These are phyloP conservation scores for Ladona fulva DNA, from an alignment of 1,140 invertebrate species.

Conservation along the genomic window DNA sequence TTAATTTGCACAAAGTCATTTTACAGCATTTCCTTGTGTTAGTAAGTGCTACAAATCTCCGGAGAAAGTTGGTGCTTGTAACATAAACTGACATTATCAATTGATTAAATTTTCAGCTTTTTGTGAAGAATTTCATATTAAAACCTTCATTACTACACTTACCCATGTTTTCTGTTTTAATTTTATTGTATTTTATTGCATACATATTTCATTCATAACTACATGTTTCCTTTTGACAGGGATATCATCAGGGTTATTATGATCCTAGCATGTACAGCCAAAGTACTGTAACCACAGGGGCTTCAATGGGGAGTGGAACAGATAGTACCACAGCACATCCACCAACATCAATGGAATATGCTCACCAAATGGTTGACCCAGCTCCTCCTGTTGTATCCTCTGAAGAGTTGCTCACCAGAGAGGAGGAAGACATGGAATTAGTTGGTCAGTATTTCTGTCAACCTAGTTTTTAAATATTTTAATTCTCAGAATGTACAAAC, in stretches of 20 bases:
- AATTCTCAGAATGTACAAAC: too few species aligned
- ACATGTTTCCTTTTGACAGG: background rate
- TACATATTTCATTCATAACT: background rate
- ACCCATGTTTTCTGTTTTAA: too few species aligned
- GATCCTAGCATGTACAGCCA: conserved; percentile 27
- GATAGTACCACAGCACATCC: conserved; percentile 29
- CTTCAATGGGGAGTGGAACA: conserved; percentile 40
- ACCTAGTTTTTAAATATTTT: too few species aligned
- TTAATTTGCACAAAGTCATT: too few species aligned
- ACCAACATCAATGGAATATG: conserved; percentile 30
- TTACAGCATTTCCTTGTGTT: too few species aligned
- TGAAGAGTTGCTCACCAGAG: conserved; percentile 21
- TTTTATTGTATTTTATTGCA: too few species aligned
- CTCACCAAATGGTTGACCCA: conserved; percentile 26
- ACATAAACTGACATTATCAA: too few species aligned
- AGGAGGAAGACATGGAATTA: conserved; percentile 50
- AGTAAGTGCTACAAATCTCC: too few species aligned
- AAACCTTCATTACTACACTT: too few species aligned
- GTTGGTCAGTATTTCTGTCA: conserved; percentile 42
- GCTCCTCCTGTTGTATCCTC: conserved; percentile 24
- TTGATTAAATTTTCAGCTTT: too few species aligned
- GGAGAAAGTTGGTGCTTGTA: too few species aligned
- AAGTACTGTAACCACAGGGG: conserved; percentile 22
- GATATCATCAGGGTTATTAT: conserved; percentile 27
- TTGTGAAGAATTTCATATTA: too few species aligned